Conservation (phyloP, 2,888 invertebrate species). For the Leucania comma region DNA sequence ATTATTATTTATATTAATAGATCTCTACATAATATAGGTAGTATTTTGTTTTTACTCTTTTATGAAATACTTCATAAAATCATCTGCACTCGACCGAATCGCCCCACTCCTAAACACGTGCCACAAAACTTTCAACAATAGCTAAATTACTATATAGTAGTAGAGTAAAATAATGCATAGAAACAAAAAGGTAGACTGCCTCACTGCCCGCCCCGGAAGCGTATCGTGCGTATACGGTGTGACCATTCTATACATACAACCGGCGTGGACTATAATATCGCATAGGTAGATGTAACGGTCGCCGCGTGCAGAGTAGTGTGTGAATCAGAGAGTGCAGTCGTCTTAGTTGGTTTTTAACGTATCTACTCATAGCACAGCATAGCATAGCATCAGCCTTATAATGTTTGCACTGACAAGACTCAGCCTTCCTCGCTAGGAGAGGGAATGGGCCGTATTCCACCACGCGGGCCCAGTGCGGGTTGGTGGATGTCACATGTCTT, state of each 20-base stretch:
- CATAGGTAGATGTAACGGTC: not conserved
- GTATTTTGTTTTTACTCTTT: not conserved
- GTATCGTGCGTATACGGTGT: conserved; percentile 10
- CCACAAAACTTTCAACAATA: conserved; percentile 7
- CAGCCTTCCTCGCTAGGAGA: too few relatives aligned
- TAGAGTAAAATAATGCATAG: conserved; percentile 5
- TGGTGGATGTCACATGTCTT: too few relatives aligned
- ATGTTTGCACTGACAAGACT: too few relatives aligned
- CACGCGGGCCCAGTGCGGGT: too few relatives aligned
- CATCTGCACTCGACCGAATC: not conserved
- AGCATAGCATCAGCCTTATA: too few relatives aligned
- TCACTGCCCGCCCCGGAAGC: conserved; percentile 20
- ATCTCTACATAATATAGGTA: not conserved
- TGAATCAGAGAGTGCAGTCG: not conserved
- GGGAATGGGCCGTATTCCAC: too few relatives aligned
- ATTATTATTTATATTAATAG: too few relatives aligned
- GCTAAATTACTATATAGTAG: conserved; percentile 11
- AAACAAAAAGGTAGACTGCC: conserved; percentile 14
- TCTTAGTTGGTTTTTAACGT: too few relatives aligned
- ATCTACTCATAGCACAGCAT: too few relatives aligned
- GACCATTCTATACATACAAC: conserved; percentile 11
- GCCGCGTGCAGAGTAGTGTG: not conserved
- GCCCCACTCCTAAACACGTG: not conserved
- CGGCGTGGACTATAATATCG: not conserved
- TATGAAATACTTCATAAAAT: not conserved